Conservation (phyloP, 2,888 invertebrate species). For the Palloptera scutellata region DNA sequence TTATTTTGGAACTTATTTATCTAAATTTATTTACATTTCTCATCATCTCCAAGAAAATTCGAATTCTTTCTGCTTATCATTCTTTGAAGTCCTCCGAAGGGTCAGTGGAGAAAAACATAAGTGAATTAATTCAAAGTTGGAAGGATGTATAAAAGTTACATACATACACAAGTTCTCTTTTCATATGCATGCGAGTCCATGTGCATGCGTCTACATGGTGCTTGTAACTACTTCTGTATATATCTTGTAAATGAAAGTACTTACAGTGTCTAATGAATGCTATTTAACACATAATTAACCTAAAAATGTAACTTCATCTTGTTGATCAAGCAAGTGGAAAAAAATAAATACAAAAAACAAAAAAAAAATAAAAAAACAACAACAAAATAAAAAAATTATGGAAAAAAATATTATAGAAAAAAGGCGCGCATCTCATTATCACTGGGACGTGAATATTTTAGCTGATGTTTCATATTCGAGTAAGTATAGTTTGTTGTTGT, state of each 20-base stretch:
- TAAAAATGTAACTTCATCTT: slow-evolving; percentile 60
- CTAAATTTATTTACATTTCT: too few relatives aligned
- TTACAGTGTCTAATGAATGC: slow-evolving; percentile 40
- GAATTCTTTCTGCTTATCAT: too few relatives aligned
- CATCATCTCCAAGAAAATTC: too few relatives aligned
- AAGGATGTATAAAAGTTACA: too few relatives aligned
- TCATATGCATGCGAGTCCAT: too few relatives aligned
- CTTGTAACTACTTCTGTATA: slow-evolving; percentile 24
- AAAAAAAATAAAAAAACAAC: slow-evolving; percentile 35
- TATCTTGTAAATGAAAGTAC: slow-evolving; percentile 34
- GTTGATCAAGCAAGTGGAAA: slow-evolving; percentile 36
- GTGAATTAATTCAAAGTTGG: too few relatives aligned
- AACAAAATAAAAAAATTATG: slow-evolving; percentile 4
- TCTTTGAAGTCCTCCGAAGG: too few relatives aligned
- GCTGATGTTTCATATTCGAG: slow-evolving; percentile 24
- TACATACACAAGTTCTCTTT: too few relatives aligned
- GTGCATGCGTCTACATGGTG: too few relatives aligned
- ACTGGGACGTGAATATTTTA: slow-evolving; percentile 59
- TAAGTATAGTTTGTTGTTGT: slow-evolving; percentile 38
- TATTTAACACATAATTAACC: slow-evolving; percentile 62
- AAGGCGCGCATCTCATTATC: slow-evolving; percentile 61
- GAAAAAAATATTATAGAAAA: slow-evolving; percentile 20
- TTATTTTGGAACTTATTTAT: too few relatives aligned
- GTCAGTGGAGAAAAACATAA: too few relatives aligned
- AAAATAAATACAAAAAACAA: slow-evolving; percentile 49